These are phyloP conservation scores for Apamea monoglypha DNA, from an alignment of 2,888 invertebrate genomes.

Conservation along the genomic window DNA sequence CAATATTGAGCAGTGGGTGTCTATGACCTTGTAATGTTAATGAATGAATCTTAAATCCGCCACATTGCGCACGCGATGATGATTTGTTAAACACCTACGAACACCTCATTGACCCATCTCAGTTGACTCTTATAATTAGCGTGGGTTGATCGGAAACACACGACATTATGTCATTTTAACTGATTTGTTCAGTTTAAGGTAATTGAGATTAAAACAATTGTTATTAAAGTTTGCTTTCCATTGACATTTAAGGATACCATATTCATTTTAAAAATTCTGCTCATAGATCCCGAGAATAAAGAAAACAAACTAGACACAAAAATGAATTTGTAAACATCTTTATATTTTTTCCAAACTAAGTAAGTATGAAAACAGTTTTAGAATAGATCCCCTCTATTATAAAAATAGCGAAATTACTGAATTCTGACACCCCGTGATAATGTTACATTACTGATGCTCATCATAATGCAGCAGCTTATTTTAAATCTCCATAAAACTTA, in stretches of 20 bases:
- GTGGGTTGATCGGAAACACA: constrained; percentile 32
- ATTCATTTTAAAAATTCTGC: neutral
- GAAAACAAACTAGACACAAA: neutral
- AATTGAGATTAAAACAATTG: neutral
- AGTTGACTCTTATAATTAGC: constrained; percentile 50
- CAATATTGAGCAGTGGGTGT: constrained; percentile 15
- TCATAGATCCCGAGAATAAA: neutral
- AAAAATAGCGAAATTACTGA: neutral
- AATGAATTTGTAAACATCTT: neutral
- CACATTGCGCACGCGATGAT: constrained; percentile 20
- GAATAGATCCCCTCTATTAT: too few species aligned
- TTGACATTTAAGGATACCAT: neutral
- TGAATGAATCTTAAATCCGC: constrained; percentile 32
- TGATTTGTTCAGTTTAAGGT: neutral
- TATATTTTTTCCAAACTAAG: neutral
- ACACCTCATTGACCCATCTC: constrained; percentile 50
- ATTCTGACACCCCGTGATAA: neutral
- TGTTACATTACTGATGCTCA: neutral
- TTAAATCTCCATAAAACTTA: constrained; percentile 18
- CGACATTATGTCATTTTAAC: neutral
- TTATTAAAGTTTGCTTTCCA: neutral
- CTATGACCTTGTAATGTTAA: constrained; percentile 33
- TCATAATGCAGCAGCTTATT: constrained; percentile 16
- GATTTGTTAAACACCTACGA: constrained; percentile 46
- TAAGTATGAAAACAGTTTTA: neutral